Evolutionary conservation across 2,797 vertebrate genomes (phyloP), one percentile per base, ranked within the genome.

Genomic region (Distichodus sexfasciatus): DNA sequence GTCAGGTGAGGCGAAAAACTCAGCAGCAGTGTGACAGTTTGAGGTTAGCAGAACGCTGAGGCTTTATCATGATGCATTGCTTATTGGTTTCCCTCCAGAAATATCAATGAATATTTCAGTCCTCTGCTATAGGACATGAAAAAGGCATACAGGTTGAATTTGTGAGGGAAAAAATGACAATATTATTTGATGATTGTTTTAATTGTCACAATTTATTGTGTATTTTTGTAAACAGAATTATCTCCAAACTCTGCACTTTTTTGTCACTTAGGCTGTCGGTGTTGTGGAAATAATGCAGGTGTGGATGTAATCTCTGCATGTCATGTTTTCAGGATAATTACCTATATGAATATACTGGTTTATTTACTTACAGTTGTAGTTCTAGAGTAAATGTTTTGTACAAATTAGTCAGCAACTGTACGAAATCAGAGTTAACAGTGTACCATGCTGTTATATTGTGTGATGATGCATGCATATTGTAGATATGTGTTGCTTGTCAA

Each of bases 391-490:
- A 87, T 86, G 79, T 93, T 93, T 93, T 91, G 84, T 92, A 92
- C 88, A 88, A 86, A 87, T 90, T 83, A 84, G 87, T 93, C 89
- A 89, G 86, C 85, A 91, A 89, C 90, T 91, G 92, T 92, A 90
- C 91, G 92, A 86, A 66, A 79, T 77, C 51, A 57, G 65, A 79
- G 60, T 41, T 43, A 43, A 43, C 2, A 72, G 76, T 76, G 65
- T 82, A 79, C 81, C 89, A 80, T 85, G 87, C 83, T 79, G 86
- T 77, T 87, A 76, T 84, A 84, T 83, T 88, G 89, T 90, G 81
- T 88, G 87, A 91, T 89, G 88, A 88, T 92, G 93, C 93, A 94
- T 95, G 94, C 94, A 92, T 88, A 87, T 85, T 94, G 92, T 95
- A 94, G 84, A 93, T 92, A 87, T 80, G 82, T 81, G 85, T 91